Evolutionary conservation across 2,797 vertebrate species (phyloP), one percentile per base, ranked within the genome.

Genomic region (Apogon hyalosoma): DNA sequence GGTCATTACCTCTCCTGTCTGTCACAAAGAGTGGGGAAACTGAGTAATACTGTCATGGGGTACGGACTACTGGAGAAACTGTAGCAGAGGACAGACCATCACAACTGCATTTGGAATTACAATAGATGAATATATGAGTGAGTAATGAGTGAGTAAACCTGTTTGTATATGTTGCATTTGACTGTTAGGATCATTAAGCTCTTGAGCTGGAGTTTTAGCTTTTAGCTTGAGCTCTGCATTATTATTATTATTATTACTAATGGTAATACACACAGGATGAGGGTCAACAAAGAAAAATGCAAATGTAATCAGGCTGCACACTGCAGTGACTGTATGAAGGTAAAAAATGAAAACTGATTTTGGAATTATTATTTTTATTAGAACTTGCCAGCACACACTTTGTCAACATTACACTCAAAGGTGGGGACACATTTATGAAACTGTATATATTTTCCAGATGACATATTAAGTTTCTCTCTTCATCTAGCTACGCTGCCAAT

Each of bases 361-460:
- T 51, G 70, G 78, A 79, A 39, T 41, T 73, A 69, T 71, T 75
- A 56, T 62, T 24, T 2, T 24, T 28, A 28, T 28, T 6, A 51
- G 53, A 66, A 69, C 79, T 63, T 60, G n/a, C 63, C 57, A 33
- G 39, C 75, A 48, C 73, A 63, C 70, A 73, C 71, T 84, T 75
- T 77, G 63, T 89, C 81, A 80, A 72, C 65, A 77, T 62, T 19
- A 15, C 67, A 48, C 63, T 73, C 10, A 8, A 79, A 40, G 33
- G 49, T 51, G 65, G 62, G 80, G 76, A 72, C 75, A 76, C 45
- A 76, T 81, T 63, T 59, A 77, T 64, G 12, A 77, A 84, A 42
- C 3, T 50, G 21, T 70, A 54, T 68, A 53, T 52, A 77, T 79
- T 85, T 90, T 91, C 82, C 82, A 86, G 80, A 87, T 80, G 83